Conservation (phyloP, 2,113 vertebrate genomes). For the Camelus bactrianus region DNA sequence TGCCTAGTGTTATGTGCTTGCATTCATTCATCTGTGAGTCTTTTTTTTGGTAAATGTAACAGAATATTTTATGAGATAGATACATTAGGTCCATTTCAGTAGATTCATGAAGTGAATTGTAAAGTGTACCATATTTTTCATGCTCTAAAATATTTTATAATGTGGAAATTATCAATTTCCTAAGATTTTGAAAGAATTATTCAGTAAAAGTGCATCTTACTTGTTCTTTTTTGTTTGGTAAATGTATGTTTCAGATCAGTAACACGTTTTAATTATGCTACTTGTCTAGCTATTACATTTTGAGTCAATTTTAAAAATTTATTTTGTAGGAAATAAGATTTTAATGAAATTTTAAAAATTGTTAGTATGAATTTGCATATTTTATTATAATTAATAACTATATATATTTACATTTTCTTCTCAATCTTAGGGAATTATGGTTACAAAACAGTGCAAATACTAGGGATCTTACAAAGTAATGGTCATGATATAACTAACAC, state of each 20-base stretch:
- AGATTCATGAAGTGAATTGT: not conserved
- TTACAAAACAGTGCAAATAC: not conserved
- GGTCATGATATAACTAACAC: not conserved
- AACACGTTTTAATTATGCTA: not conserved
- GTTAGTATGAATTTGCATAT: not conserved
- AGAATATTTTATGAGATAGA: not conserved
- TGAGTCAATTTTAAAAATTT: not conserved
- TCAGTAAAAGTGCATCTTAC: not conserved
- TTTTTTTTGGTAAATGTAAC: not conserved
- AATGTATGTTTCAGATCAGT: conserved; percentile 17
- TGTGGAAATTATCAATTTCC: not conserved
- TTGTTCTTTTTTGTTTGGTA: not conserved
- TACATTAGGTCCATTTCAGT: not conserved
- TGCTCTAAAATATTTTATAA: not conserved
- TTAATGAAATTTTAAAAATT: not conserved
- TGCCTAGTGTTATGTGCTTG: not conserved
- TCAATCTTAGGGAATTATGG: not conserved
- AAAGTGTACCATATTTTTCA: not conserved
- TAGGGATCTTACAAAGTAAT: not conserved
- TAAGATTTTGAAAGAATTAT: not conserved
- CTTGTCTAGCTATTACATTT: not conserved
- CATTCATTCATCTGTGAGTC: not conserved
- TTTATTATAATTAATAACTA: not conserved
- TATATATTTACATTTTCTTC: not conserved
- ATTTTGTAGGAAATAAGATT: not conserved